Conservation (phyloP, 2,888 invertebrate genomes). For the Coecobrya sp. region DNA sequence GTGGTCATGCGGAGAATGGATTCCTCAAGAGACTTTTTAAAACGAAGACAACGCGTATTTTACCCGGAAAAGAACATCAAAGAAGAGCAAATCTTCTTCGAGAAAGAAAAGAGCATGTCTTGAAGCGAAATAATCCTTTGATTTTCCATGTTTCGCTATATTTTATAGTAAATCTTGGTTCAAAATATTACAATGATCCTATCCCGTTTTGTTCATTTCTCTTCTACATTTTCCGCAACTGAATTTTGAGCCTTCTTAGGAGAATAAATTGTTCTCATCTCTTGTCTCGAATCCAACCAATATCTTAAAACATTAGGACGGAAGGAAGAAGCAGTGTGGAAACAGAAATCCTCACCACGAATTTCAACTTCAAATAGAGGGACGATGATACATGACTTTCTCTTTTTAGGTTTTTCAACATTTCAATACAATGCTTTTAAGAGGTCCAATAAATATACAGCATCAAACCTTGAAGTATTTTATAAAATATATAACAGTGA, state of each 20-base stretch:
- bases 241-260: constrained; percentile 39
- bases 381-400: constrained; percentile 75
- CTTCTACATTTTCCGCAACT: constrained; percentile 14
- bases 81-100: constrained; percentile 36
- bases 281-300: constrained; percentile 31
- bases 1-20: too few species aligned
- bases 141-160: constrained; percentile 63
- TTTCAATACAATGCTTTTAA: constrained; percentile 34
- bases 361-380: constrained; percentile 68
- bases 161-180: constrained; percentile 55
- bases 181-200: constrained; percentile 64
- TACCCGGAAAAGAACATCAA: constrained; percentile 20
- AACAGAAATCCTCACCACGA: constrained; percentile 9
- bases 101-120: constrained; percentile 37
- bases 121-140: constrained; percentile 76
- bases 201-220: constrained; percentile 16
- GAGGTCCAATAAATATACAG: neutral
- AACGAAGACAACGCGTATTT: neutral
- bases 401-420: constrained; percentile 28
- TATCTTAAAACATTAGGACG: constrained; percentile 35
- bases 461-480: neutral
- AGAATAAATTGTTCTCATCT: constrained; percentile 75
- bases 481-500: constrained; percentile 30
- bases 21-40: neutral
- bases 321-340: neutral